Evolutionary conservation across 92 coral and sea anemone genomes (phyloP), one percentile per base, ranked within the genome.

Genomic region (Palythoa caribaeorum): DNA sequence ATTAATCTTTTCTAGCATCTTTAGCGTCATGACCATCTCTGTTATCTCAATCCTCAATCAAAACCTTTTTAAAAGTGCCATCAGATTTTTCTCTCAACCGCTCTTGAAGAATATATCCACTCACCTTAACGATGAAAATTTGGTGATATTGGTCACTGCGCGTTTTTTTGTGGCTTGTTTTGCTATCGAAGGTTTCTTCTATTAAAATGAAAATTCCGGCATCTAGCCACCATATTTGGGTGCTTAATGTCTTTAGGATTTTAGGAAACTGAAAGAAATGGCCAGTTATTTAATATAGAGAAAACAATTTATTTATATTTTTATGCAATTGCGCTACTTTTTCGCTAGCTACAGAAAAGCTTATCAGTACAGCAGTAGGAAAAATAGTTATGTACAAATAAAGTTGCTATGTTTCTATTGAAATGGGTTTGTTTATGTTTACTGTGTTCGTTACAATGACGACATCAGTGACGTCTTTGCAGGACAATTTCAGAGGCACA

Each of bases 381-480:
- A 28, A 28, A 79, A 60, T 72, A 79, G 59, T 79, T 60, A 60
- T 60, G 84, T 79, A 16, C 66, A 79, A 79, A 79, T 79, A 79
- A 79, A 79, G 47, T 40, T 15, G 51, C 71, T 38, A 57, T 79
- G 51, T 79, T 79, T 59, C 71, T 68, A 79, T 62, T 62, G 84
- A 57, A 44, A 44, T 44, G 50, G 50, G 47, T 3, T 44, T 44
- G 50, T 4, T 0, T 44, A 44, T 44, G 5, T 44, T 44, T 44
- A 44, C 28, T 28, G 0, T 28, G 28, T 28, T 28, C 28, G 28
- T 28, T 28, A 28, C 28, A 28, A 28, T 28, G 28, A 28, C 28
- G 28, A 28, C 28, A 28, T 28, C 28, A 28, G 28, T 28, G 28
- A 28, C 28, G 28, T 28, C 28, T 28, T 28, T 28, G 0, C 28